Percentiles rank a stretch among this genome's conserved stretches.
Conservation (phyloP, 2,113 vertebrate genomes). For the Ceuthmochares aereus region DNA sequence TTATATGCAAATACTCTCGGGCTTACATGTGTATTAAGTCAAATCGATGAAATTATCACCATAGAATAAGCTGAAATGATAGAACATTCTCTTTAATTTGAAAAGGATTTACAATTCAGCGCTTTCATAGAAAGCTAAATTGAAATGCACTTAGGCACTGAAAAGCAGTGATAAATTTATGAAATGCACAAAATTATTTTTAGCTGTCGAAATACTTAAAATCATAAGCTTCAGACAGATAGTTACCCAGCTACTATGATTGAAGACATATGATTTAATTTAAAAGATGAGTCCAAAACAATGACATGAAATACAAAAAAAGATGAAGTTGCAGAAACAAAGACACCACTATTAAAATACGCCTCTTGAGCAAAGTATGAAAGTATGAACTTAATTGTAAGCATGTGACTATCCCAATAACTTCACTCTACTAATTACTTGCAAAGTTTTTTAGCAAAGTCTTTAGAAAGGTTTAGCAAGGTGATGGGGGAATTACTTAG, state of each 20-base stretch:
- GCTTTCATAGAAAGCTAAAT: conserved; percentile 55
- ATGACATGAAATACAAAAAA: not conserved
- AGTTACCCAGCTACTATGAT: not conserved
- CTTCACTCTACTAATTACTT: not conserved
- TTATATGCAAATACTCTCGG: conserved; percentile 61
- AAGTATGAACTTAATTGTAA: not conserved
- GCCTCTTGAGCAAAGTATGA: not conserved
- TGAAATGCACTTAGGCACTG: conserved; percentile 59
- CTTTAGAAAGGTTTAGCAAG: not conserved
- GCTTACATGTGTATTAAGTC: conserved; percentile 56
- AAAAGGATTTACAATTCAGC: conserved; percentile 58
- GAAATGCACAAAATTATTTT: conserved; percentile 49
- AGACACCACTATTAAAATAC: not conserved
- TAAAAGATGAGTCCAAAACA: not conserved
- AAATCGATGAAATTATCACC: conserved; percentile 65
- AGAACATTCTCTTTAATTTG: conserved; percentile 45
- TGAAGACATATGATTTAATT: conserved; percentile 14
- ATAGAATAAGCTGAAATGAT: conserved; percentile 19
- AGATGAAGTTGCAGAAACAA: not conserved
- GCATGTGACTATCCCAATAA: not conserved
- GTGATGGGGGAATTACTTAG: not conserved
- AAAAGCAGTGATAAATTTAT: conserved; percentile 66
- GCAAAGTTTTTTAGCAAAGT: not conserved
- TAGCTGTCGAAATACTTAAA: conserved; percentile 59
- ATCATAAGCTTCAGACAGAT: conserved; percentile 5